These are phyloP conservation scores for Meleagris gallopavo DNA, from an alignment of 2,113 vertebrate species.

Conservation along the genomic window DNA sequence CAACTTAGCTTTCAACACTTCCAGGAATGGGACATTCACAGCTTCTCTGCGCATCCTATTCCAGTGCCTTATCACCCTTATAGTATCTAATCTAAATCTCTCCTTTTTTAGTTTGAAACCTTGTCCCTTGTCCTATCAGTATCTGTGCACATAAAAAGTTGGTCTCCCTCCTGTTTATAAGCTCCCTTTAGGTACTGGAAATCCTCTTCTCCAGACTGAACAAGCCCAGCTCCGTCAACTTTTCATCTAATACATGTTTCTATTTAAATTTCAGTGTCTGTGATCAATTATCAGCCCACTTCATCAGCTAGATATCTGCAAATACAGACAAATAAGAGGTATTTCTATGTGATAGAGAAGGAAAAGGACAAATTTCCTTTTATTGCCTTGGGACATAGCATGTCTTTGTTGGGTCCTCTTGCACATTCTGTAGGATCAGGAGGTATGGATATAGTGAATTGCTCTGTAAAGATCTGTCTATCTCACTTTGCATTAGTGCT, in stretches of 20 bases:
- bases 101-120: no score
- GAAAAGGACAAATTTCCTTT: not conserved
- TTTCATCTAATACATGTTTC: no score
- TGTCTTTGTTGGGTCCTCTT: not conserved
- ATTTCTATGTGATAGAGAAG: not conserved
- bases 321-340: not conserved
- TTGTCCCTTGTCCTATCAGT: no score
- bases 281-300: not conserved
- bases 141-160: no score
- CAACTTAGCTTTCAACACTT: no score
- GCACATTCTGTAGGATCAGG: fast-evolving
- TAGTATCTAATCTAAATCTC: no score
- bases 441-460: not conserved
- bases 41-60: no score
- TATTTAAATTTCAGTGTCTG: not conserved
- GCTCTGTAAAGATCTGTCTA: not conserved
- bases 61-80: no score
- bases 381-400: not conserved
- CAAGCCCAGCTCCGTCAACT: not conserved
- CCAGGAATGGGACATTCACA: no score
- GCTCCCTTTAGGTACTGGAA: no score
- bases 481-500: not conserved
- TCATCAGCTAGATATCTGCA: not conserved
- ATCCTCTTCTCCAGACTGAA: not conserved
- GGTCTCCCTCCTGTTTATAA: no score